A percentile compares a stretch with the other conserved stretches of the same genome.
Evolutionary conservation across 2,113 vertebrate species (phyloP).

Genomic region (Lagenorhynchus albirostris): DNA sequence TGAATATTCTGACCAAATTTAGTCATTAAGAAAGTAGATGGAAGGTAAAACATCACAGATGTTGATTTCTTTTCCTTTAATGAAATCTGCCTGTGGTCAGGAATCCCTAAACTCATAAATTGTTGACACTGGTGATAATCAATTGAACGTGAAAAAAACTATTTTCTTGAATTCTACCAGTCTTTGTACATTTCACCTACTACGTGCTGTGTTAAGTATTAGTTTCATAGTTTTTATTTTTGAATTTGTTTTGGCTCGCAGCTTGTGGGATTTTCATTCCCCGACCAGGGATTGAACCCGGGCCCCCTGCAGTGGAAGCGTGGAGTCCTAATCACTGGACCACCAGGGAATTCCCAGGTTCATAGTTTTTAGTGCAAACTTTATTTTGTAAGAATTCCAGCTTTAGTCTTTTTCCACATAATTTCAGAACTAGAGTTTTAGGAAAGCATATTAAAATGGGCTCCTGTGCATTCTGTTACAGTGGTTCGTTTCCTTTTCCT

Average conservation of each 20-base stretch:
- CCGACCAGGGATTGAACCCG: neutral
- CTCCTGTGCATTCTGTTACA: neutral
- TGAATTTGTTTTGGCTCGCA: neutral
- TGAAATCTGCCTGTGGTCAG: neutral
- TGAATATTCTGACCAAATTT: neutral
- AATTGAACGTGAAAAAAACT: neutral
- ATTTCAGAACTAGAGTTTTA: neutral
- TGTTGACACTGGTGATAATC: neutral
- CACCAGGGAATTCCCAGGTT: neutral
- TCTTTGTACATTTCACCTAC: neutral
- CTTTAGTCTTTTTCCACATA: neutral
- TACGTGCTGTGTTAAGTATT: neutral
- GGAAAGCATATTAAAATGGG: neutral
- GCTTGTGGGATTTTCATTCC: neutral
- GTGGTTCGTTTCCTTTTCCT: neutral
- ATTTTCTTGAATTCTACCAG: neutral
- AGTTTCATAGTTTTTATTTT: neutral
- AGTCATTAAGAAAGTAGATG: neutral
- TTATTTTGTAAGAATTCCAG: neutral
- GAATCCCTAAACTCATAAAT: neutral
- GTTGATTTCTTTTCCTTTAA: neutral
- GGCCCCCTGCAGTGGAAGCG: neutral
- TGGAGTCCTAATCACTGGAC: neutral
- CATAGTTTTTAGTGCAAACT: neutral
- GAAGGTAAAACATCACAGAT: neutral